Percentiles rank a stretch among this genome's conserved stretches.
Evolutionary conservation across 2,797 vertebrate species (phyloP).

Genomic region (Euphonia xanthogaster): DNA sequence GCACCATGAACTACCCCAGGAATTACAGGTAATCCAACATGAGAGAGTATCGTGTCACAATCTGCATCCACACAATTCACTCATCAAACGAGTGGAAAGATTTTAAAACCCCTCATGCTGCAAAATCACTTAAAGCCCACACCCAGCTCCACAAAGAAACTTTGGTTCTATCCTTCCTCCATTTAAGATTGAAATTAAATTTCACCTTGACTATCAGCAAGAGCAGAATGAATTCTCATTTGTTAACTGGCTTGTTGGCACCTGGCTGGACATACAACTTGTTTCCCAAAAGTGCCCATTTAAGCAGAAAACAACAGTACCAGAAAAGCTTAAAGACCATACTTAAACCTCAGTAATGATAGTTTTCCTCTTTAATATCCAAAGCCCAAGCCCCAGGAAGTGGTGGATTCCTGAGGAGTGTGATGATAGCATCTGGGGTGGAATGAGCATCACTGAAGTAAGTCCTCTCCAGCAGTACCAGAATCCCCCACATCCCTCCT

Average conservation of each 20-base stretch:
- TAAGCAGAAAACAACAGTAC: not conserved
- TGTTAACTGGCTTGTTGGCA: not conserved
- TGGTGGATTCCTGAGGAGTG: not conserved
- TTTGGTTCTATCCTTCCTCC: not conserved
- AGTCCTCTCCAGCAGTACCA: not conserved
- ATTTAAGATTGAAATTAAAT: not conserved
- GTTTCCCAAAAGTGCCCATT: not conserved
- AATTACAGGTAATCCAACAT: not conserved
- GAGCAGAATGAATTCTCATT: not conserved
- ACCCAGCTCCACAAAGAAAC: not conserved
- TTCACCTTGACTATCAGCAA: not conserved
- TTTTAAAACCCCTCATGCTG: not conserved
- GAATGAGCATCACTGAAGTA: not conserved
- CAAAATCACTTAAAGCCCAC: not conserved
- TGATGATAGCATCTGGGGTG: not conserved
- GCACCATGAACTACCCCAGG: not conserved
- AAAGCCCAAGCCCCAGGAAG: not conserved
- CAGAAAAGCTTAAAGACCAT: rapidly evolving
- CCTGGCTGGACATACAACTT: not conserved
- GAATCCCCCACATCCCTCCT: not conserved
- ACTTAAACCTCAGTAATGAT: not conserved
- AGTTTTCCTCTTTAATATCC: not conserved
- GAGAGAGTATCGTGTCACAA: rapidly evolving
- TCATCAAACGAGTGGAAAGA: not conserved
- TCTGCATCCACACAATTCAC: not conserved